These are phyloP conservation scores for Sisor rabdophorus DNA, from an alignment of 2,113 vertebrate genomes.

Conservation along the genomic window DNA sequence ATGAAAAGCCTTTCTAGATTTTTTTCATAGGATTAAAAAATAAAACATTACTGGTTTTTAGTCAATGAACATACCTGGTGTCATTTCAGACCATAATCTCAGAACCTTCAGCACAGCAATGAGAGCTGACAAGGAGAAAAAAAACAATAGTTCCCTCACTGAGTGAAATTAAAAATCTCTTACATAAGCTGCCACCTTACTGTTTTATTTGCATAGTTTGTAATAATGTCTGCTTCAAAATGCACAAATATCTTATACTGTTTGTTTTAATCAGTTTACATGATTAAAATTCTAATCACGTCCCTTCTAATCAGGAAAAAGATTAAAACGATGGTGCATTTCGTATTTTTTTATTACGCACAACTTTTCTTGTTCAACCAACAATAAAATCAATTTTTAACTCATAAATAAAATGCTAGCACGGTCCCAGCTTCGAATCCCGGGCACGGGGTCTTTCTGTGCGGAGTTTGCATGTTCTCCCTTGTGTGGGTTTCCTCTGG, in stretches of 20 bases:
- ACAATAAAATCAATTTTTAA: too few species aligned
- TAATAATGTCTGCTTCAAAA: background rate
- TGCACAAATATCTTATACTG: constrained; percentile 1
- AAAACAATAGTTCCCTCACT: background rate
- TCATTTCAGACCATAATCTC: too few species aligned
- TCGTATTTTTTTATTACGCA: background rate
- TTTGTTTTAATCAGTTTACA: background rate
- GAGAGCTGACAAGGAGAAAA: background rate
- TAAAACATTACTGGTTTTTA: too few species aligned
- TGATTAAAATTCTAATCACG: background rate
- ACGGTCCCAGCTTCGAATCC: too few species aligned
- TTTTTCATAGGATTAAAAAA: too few species aligned
- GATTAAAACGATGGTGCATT: background rate
- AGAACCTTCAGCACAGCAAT: background rate
- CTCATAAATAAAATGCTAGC: background rate
- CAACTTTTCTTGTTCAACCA: background rate
- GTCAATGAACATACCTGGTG: too few species aligned
- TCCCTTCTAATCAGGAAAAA: background rate
- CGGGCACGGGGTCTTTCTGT: too few species aligned
- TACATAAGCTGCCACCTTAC: background rate
- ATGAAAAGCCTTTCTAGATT: too few species aligned
- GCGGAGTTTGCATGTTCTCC: too few species aligned
- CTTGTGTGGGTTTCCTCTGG: too few species aligned
- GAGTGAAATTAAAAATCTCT: background rate
- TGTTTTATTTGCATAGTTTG: background rate